Base-by-base conservation (phyloP, 2,888 invertebrate species). In the Coenonympha glycerion region DNA sequence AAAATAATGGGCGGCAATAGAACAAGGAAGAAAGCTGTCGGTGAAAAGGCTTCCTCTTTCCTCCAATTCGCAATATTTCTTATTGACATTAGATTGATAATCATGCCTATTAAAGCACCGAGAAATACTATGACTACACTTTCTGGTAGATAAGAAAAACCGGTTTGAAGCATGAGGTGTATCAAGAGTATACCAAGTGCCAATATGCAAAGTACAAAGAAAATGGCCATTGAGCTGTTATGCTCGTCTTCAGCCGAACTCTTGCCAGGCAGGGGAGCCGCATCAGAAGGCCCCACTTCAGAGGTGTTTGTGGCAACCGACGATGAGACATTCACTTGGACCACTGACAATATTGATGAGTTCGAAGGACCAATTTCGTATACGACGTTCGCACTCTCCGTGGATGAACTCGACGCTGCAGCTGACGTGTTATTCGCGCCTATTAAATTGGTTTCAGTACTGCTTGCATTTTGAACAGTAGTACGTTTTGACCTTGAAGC, bases 1-100 rank as follows among this genome's bases (percentile, higher is more conserved):
- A 99, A 99, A 65, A 99, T 99, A 49, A 99, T 99, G 1, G 99
- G 99, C 6, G 99, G 99, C 46, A 99, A 81, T 1, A 99, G 89
- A 2, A 99, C 95, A 46, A 99, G 89, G 72, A 99, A 99, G 79
- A 99, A 99, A 16, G 98, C 96, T 15, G 98, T 99, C 0, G 99
- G 99, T 5, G 98, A 97, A 73, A 99, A 98, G 0, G 98, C 96
- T 81, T 99, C 99, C 75, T 98, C 98, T 74, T 97, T 95, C 71
- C 96, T 92, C 97, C 97, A 98, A 74, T 97, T 96, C 33, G 95
- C 95, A 63, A 96, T 92, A 71, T 97, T 95, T 66, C 92, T 91
- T 63, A 93, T 93, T 1, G 95, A 95, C 89, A 97, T 91, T 5
- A 98, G 85, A 76, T 96, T 97, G 66, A 98, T 91, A 24, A 95